Evolutionary conservation across 2,797 vertebrate species (phyloP).

Genomic region (Sebastes matsubarae): DNA sequence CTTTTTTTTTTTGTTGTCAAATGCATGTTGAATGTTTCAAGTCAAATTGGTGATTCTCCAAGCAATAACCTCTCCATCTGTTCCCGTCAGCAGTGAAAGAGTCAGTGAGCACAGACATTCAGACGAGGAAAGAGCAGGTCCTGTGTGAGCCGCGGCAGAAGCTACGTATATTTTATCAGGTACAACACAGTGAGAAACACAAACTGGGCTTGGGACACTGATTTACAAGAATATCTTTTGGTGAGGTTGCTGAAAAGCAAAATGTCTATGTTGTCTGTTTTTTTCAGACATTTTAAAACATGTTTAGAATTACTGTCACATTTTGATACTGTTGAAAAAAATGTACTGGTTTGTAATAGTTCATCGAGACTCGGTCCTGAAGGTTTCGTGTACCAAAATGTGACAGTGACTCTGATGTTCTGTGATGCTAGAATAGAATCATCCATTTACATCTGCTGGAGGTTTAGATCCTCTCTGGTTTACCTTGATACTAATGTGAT

Average conservation of each 20-base stretch:
- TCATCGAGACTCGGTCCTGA: background rate
- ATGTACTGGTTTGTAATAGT: background rate
- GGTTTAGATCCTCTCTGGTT: background rate
- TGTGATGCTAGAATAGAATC: background rate
- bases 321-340: background rate
- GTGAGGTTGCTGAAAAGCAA: conserved; percentile 10
- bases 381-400: background rate
- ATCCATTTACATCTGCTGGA: background rate
- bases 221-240: background rate
- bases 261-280: conserved; percentile 6
- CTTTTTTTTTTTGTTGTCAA: background rate
- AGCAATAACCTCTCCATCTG: conserved; percentile 42
- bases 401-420: conserved; percentile 6
- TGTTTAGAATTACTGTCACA: conserved; percentile 3
- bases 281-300: background rate
- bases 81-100: conserved; percentile 90
- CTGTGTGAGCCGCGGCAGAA: conserved; percentile 94
- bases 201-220: conserved; percentile 8
- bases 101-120: conserved; percentile 89
- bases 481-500: background rate
- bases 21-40: conserved; percentile 9
- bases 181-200: conserved; percentile 63
- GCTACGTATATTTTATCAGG: conserved; percentile 98
- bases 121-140: conserved; percentile 92
- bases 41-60: conserved; percentile 25